Evolutionary conservation across 2,888 invertebrate genomes (phyloP).

Genomic region (Gerris lacustris): DNA sequence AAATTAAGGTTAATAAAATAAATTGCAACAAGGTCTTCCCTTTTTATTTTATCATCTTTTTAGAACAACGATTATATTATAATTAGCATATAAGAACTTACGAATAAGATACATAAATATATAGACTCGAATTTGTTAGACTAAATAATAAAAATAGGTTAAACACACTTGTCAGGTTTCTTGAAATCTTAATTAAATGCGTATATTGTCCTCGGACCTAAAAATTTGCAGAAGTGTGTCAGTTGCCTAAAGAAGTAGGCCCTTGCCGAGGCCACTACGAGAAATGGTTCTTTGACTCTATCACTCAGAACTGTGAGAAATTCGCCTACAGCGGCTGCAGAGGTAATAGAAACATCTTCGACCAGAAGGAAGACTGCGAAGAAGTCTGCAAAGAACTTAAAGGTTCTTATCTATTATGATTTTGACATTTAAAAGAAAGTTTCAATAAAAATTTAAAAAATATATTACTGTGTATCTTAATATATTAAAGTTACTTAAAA

Average conservation of each 20-base stretch:
- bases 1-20: no score
- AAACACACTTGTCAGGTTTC: no score
- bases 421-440: no score
- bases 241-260: slow-evolving; percentile 26
- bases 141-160: no score
- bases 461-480: background rate
- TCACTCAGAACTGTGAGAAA: slow-evolving; percentile 39
- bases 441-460: background rate
- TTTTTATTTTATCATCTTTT: no score
- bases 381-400: slow-evolving; percentile 53
- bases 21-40: no score
- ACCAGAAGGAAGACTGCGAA: slow-evolving; percentile 64
- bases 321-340: slow-evolving; percentile 82
- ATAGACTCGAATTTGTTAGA: no score
- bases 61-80: no score
- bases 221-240: slow-evolving; percentile 25
- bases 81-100: no score
- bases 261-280: slow-evolving; percentile 27
- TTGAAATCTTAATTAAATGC: no score
- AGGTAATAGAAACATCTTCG: slow-evolving; percentile 84
- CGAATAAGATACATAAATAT: no score
- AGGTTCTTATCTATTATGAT: slow-evolving; percentile 38
- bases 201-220: no score
- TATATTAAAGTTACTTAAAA: slow-evolving; percentile 8
- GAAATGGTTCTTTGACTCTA: slow-evolving; percentile 26